Conservation (phyloP, 2,113 vertebrate species). For the Phylloscopus trochilus region DNA sequence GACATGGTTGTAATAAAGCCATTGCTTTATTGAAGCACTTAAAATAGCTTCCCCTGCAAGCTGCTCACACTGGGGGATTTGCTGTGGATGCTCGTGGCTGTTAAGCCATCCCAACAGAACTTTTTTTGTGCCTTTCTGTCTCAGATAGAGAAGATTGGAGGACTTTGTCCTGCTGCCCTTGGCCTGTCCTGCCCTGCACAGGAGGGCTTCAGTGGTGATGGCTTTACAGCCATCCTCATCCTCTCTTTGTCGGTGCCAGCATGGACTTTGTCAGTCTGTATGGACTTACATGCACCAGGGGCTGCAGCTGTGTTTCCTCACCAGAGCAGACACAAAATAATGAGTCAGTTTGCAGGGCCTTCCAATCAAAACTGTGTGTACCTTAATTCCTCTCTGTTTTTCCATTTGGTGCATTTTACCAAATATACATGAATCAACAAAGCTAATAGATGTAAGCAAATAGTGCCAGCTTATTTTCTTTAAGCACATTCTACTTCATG, state of each 20-base stretch:
- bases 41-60: neutral
- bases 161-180: neutral
- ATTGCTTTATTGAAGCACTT: neutral
- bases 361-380: neutral
- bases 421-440: neutral
- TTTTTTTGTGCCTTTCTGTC: neutral
- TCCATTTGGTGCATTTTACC: neutral
- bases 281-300: neutral
- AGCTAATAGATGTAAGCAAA: neutral
- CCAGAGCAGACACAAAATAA: neutral
- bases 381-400: neutral
- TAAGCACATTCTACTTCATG: neutral
- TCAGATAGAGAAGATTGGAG: neutral
- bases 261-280: neutral
- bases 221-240: neutral
- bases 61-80: neutral
- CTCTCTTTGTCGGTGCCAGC: neutral
- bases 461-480: neutral
- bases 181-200: neutral
- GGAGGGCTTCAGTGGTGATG: neutral
- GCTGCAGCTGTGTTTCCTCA: neutral
- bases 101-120: neutral
- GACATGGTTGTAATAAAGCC: neutral
- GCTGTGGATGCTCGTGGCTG: neutral
- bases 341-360: neutral